A percentile compares a stretch with the other conserved stretches of the same genome.
These are phyloP conservation scores for Myiotriccus ornatus DNA, from an alignment of 2,797 vertebrate genomes.

Conservation along the genomic window DNA sequence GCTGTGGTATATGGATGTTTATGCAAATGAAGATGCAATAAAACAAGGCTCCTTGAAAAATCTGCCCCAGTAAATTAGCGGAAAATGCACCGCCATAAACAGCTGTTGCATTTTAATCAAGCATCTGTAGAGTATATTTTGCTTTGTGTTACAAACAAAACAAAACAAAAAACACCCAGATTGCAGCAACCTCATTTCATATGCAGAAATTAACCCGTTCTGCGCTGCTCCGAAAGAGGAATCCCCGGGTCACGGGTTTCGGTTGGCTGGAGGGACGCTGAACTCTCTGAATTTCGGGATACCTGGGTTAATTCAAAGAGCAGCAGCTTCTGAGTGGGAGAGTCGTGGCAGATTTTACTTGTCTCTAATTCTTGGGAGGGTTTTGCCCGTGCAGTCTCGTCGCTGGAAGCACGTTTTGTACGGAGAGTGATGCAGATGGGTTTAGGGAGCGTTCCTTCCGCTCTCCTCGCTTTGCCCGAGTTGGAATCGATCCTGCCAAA, in stretches of 20 bases:
- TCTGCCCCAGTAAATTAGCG: slow-evolving; percentile 73
- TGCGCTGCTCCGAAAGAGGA: background rate
- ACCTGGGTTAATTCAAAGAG: background rate
- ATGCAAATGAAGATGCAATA: slow-evolving; percentile 70
- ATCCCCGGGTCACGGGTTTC: background rate
- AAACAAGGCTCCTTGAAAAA: slow-evolving; percentile 72
- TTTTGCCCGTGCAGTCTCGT: rapidly evolving
- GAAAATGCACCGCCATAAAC: slow-evolving; percentile 74
- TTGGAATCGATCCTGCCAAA: background rate
- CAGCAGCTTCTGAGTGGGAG: background rate
- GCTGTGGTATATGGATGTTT: slow-evolving; percentile 29
- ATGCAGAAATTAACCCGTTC: slow-evolving; percentile 66
- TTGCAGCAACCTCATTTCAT: slow-evolving; percentile 70
- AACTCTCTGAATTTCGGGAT: background rate
- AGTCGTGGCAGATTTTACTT: background rate
- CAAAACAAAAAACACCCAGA: slow-evolving; percentile 66
- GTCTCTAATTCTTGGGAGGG: background rate
- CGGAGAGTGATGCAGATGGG: background rate
- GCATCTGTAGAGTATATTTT: slow-evolving; percentile 71
- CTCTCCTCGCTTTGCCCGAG: background rate
- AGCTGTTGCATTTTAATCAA: slow-evolving; percentile 79
- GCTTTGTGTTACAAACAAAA: slow-evolving; percentile 68
- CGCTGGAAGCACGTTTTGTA: background rate
- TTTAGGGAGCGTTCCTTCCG: background rate
- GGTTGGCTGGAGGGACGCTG: background rate